A percentile compares a stretch with the other conserved stretches of the same genome.
These are phyloP conservation scores for Poeciliopsis turrubarensis DNA, from an alignment of 2,113 vertebrate genomes.

Conservation along the genomic window DNA sequence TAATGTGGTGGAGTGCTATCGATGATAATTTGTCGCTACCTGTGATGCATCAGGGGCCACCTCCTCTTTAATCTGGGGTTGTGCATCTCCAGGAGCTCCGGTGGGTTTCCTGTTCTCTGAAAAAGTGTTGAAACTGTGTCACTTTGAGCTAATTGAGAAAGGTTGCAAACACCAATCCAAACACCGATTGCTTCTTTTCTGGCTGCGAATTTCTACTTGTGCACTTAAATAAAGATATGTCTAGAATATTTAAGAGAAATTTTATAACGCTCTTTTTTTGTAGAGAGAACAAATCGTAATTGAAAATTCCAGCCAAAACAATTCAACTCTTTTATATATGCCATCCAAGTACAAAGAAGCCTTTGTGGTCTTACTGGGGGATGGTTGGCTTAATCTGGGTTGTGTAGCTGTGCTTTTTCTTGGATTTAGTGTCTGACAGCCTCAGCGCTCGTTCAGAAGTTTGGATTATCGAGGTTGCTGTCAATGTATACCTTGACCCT, in stretches of 20 bases:
- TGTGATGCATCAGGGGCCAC: slow-evolving; percentile 59
- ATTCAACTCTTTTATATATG: slow-evolving; percentile 51
- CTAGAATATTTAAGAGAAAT: slow-evolving; percentile 23
- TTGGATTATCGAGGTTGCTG: slow-evolving; percentile 17
- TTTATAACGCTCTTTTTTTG: slow-evolving; percentile 30
- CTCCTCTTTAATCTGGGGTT: slow-evolving; percentile 47
- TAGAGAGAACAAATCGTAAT: slow-evolving; percentile 34
- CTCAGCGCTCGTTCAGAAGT: slow-evolving; percentile 23
- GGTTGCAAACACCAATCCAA: background rate
- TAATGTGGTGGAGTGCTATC: slow-evolving; percentile 70
- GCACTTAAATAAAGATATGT: background rate
- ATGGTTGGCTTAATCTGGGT: slow-evolving; percentile 54
- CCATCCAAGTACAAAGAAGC: slow-evolving; percentile 64
- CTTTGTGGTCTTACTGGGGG: slow-evolving; percentile 68
- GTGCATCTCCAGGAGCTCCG: slow-evolving; percentile 35
- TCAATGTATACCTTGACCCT: slow-evolving; percentile 26
- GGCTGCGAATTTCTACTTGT: background rate
- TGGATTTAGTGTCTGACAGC: slow-evolving; percentile 57
- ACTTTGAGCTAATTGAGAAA: slow-evolving; percentile 12
- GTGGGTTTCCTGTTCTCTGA: slow-evolving; percentile 41
- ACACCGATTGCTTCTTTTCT: background rate
- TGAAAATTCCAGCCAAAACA: slow-evolving; percentile 52
- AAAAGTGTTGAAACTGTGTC: slow-evolving; percentile 12
- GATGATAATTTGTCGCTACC: slow-evolving; percentile 63
- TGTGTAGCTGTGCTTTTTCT: slow-evolving; percentile 42